Evolutionary conservation across 2,797 vertebrate genomes (phyloP), one percentile per base, ranked within the genome.

Genomic region (Serranus cabrilla): DNA sequence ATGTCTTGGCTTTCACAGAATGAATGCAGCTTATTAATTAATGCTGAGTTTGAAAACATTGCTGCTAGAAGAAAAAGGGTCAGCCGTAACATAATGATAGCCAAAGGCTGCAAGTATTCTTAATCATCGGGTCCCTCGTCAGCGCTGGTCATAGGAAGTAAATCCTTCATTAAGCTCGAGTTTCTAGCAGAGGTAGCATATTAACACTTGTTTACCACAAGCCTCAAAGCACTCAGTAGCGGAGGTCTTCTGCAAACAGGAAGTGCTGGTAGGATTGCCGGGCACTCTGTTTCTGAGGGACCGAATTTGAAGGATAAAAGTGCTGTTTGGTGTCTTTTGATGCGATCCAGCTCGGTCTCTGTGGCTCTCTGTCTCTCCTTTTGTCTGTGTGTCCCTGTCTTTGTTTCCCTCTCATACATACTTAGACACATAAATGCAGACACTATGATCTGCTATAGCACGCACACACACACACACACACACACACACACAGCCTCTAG

Each of bases 101-200:
- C 90, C 78, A 69, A 66, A 74, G 86, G 90, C 74, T 79, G 69
- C 66, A 3, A 61, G 72, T 65, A 57, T 85, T 82, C 87, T 74
- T 86, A 83, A 86, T 89, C 84, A 84, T 51, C 43, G 1, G 71
- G 73, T 79, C 84, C 79, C 78, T 88, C 65, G 25, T 75, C 82
- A 75, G 76, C 40, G 23, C 63, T 80, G 86, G 84, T 89, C 82
- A 82, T 31, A 83, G 87, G 81, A 90, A 86, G 76, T 63, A 85
- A 87, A 92, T 83, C 76, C 82, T 88, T 92, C 80, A 87, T 90
- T 92, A 87, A 69, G 74, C 76, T 27, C 16, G 49, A 73, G 57
- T 74, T 86, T 85, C 86, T 87, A 51, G 40, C 83, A 57, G 79
- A 83, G 65, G 80, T 71, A 78, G 83, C 86, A 71, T 23, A 85